Percentiles rank a stretch among this genome's conserved stretches.
phyloP scores from a whole-genome alignment of 1,140 invertebrate genomes.

The Drosophila murphyi region DNA sequence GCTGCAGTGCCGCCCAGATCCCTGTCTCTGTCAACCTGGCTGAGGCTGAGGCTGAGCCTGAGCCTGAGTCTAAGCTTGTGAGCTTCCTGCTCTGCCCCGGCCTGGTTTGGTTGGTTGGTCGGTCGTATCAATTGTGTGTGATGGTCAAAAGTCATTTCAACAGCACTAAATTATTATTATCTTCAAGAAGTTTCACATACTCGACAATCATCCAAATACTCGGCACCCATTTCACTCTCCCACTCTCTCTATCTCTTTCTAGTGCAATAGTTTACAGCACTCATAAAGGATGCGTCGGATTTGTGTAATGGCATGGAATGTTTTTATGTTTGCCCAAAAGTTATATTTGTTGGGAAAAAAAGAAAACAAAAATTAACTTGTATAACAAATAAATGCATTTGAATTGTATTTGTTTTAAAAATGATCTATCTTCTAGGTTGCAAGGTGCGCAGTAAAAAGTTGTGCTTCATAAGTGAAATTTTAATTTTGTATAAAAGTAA shows the following conservation, averaged over 20 bases:
- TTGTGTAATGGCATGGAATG: constrained; percentile 78
- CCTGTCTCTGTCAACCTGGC: neutral
- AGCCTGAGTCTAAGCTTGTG: no score
- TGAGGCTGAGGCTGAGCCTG: no score
- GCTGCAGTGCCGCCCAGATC: constrained; percentile 6
- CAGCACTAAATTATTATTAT: constrained; percentile 85
- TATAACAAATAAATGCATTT: constrained; percentile 13
- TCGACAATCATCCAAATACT: constrained; percentile 75
- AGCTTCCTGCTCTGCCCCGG: neutral
- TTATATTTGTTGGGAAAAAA: constrained; percentile 26
- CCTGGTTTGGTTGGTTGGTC: constrained; percentile 7
- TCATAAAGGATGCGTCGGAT: constrained; percentile 70
- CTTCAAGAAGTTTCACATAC: constrained; percentile 84
- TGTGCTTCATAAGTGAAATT: neutral
- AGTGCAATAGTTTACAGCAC: constrained; percentile 19
- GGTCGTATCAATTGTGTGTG: constrained; percentile 84
- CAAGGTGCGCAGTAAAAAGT: neutral
- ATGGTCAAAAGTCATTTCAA: constrained; percentile 85
- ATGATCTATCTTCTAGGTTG: neutral
- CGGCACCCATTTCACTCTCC: constrained; percentile 17
- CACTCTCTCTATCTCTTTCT: neutral
- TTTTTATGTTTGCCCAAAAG: constrained; percentile 69
- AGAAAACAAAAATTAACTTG: constrained; percentile 11
- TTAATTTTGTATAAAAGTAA: no score
- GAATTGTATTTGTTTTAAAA: neutral